A percentile compares a stretch with the other conserved stretches of the same genome.
These are phyloP conservation scores for Chloropsis hardwickii DNA, from an alignment of 2,113 vertebrate genomes.

Conservation along the genomic window DNA sequence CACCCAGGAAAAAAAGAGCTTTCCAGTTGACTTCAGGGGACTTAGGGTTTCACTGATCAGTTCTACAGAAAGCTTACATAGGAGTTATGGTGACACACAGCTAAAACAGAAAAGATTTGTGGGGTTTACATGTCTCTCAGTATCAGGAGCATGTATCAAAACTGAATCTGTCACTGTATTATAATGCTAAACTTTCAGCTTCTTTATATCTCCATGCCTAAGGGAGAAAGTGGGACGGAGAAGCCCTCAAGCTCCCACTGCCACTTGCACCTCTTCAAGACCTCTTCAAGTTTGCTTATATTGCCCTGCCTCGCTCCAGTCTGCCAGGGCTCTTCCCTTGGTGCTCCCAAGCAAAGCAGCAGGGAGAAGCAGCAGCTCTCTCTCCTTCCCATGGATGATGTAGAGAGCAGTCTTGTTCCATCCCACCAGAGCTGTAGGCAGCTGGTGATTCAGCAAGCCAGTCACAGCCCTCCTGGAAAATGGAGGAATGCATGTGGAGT, in stretches of 20 bases:
- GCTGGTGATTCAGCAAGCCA: neutral
- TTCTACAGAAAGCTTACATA: neutral
- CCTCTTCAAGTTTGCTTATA: neutral
- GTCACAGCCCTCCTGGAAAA: neutral
- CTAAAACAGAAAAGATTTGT: neutral
- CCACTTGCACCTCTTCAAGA: neutral
- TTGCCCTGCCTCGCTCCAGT: rapidly evolving
- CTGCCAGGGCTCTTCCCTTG: neutral
- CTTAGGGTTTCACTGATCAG: neutral
- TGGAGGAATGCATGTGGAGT: neutral
- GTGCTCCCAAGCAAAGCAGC: neutral
- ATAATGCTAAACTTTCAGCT: neutral
- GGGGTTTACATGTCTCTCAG: neutral
- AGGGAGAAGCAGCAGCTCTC: neutral
- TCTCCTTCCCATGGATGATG: rapidly evolving
- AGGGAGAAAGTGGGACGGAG: neutral
- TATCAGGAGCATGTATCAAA: neutral
- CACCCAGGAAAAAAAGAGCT: neutral
- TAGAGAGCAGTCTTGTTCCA: neutral
- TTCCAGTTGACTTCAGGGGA: neutral
- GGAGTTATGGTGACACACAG: neutral
- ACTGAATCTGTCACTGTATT: neutral
- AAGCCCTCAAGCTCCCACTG: neutral
- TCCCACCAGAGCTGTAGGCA: neutral
- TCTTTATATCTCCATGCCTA: neutral